These are phyloP conservation scores for Ormyrus labotus DNA, from an alignment of 2,888 invertebrate genomes.

Conservation along the genomic window DNA sequence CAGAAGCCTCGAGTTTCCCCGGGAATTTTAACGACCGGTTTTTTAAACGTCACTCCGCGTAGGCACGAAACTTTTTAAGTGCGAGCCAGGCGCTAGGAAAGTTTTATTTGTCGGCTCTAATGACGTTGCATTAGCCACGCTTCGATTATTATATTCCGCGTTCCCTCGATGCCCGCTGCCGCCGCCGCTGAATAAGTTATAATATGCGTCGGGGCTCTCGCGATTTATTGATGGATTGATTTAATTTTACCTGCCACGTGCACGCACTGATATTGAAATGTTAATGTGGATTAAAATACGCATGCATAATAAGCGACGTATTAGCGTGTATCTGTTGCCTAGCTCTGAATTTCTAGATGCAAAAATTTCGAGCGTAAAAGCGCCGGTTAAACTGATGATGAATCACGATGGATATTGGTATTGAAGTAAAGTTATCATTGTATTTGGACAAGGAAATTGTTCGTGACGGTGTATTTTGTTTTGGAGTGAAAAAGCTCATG, in stretches of 20 bases:
- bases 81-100: neutral
- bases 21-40: conserved; percentile 51
- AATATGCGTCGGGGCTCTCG: neutral
- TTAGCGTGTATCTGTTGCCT: too few relatives aligned
- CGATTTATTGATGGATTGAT: conserved; percentile 9
- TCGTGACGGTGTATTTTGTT: too few relatives aligned
- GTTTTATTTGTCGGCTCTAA: conserved; percentile 19
- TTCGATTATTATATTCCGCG: conserved; percentile 14
- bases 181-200: too few relatives aligned
- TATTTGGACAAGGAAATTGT: too few relatives aligned
- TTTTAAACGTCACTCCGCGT: conserved; percentile 47
- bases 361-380: too few relatives aligned
- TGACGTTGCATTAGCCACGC: neutral
- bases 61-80: conserved; percentile 14
- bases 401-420: too few relatives aligned
- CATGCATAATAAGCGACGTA: too few relatives aligned
- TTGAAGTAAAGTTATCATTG: too few relatives aligned
- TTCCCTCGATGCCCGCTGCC: too few relatives aligned
- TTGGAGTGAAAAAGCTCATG: too few relatives aligned
- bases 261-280: conserved; percentile 5
- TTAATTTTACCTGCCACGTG: conserved; percentile 6
- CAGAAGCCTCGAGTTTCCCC: conserved; percentile 22
- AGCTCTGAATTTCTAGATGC: too few relatives aligned
- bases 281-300: conserved; percentile 26
- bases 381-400: too few relatives aligned